Base-by-base conservation (phyloP, 2,113 vertebrate species). In the Porphyrio hochstetteri region DNA sequence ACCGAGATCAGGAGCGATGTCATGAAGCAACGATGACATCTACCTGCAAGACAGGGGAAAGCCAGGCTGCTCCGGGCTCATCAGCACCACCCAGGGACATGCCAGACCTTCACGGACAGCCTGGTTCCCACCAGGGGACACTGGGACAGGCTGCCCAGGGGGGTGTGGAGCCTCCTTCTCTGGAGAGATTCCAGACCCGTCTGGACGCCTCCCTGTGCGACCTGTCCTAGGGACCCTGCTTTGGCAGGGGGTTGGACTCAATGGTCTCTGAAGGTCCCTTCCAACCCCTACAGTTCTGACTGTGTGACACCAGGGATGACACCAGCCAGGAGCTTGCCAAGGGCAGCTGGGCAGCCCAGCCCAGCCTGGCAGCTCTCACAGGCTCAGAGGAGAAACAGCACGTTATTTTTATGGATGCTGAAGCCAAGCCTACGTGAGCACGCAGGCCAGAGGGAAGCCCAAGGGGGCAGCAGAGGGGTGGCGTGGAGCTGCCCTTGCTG, bases 11-110 rank as follows among this genome's bases (percentile, higher is more conserved):
- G 35, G 9, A 82, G 36, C 2, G 0, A 31, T 15, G 25, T 38
- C 44, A 46, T 0, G 2, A 50, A 65, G 42, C 42, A 80, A 53
- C 5, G 3, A 5, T 6, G 60, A 85, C 89, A 74, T 8, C 85
- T 83, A 33, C 28, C 31, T 74, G n/a, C 28, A 86, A 72, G 69
- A 36, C 18, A 27, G 24, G 15, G 24, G 93, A 69, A 2, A 48
- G 57, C 10, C 63, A 44, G 19, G 11, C 6, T 5, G 7, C 42
- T 50, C 31, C 13, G 5, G 5, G 48, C 14, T 74, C 60, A 74
- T 5, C 28, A 69, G 28, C 10, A 15, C 14, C 63, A 63, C 31
- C 18, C 5, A 8, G 35, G 24, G n/a, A 68, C 0, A 0, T n/a
- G 25, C 5, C 59, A 77, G 53, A 44, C 24, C 19, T 5, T 48